Evolutionary conservation across 2,113 vertebrate genomes (phyloP).

Genomic region (Pardalotus punctatus): DNA sequence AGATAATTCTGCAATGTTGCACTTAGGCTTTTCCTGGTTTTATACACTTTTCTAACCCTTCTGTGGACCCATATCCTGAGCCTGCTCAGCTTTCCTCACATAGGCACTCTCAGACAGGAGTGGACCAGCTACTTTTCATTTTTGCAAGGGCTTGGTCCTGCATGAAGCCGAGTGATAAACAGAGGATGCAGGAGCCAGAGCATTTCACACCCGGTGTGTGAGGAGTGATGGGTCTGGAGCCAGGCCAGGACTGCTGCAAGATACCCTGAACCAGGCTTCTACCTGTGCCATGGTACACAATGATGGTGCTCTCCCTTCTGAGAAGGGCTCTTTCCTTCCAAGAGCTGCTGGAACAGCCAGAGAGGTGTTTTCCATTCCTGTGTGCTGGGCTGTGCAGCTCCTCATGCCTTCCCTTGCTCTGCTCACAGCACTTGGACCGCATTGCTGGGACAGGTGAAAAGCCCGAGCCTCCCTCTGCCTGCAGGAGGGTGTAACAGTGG

Average conservation of each 20-base stretch:
- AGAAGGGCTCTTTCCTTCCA: not conserved
- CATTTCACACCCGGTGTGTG: fast-evolving
- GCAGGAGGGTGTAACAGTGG: not conserved
- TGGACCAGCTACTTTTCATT: not conserved
- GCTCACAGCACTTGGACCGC: not conserved
- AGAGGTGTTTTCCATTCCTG: not conserved
- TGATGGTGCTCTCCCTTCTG: not conserved
- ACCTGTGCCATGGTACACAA: not conserved
- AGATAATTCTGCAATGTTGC: not conserved
- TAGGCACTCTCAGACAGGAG: too few relatives aligned
- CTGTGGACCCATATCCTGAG: fast-evolving
- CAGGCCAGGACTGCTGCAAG: not conserved
- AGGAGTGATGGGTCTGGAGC: not conserved
- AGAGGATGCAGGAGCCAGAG: not conserved
- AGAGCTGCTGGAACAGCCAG: not conserved
- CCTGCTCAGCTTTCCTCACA: not conserved
- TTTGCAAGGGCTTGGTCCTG: not conserved
- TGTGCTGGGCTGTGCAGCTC: not conserved
- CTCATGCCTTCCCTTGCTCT: not conserved
- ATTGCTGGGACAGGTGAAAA: not conserved
- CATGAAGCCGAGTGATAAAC: fast-evolving
- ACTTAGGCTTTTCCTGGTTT: not conserved
- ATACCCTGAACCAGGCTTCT: not conserved
- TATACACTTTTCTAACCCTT: not conserved
- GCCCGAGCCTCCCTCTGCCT: not conserved